Conservation (phyloP, 2,797 vertebrate genomes). For the Chelon auratus region DNA sequence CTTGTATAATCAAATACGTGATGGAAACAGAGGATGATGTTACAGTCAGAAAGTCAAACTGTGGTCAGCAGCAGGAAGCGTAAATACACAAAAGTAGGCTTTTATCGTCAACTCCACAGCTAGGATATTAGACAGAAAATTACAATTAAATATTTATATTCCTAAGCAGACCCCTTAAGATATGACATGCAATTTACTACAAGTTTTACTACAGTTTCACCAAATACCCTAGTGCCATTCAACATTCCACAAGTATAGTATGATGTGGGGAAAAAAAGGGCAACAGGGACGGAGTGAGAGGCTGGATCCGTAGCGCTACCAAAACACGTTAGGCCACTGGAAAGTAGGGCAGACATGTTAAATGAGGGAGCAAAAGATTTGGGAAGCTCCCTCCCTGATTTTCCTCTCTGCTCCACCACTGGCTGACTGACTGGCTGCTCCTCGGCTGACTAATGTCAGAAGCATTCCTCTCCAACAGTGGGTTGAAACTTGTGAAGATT, state of each 20-base stretch:
- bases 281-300: conserved; percentile 37
- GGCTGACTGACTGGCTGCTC: conserved; percentile 44
- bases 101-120: background rate
- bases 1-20: conserved; percentile 56
- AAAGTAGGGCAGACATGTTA: conserved; percentile 81
- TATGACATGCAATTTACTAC: background rate
- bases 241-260: conserved; percentile 48
- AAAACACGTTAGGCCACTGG: conserved; percentile 64
- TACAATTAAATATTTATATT: background rate
- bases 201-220: conserved; percentile 27
- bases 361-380: conserved; percentile 63
- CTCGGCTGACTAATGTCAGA: conserved; percentile 70
- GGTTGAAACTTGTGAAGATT: conserved; percentile 50
- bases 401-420: conserved; percentile 40
- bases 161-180: background rate
- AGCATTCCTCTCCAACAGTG: conserved; percentile 64
- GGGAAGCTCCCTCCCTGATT: conserved; percentile 48
- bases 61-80: conserved; percentile 32
- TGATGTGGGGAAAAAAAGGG: conserved; percentile 58
- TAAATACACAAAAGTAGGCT: conserved; percentile 2
- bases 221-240: conserved; percentile 41
- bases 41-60: conserved; percentile 56
- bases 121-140: background rate
- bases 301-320: conserved; percentile 52
- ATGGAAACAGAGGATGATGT: conserved; percentile 59